Evolutionary conservation across 2,797 vertebrate species (phyloP).

Genomic region (Epinephelus awoara): DNA sequence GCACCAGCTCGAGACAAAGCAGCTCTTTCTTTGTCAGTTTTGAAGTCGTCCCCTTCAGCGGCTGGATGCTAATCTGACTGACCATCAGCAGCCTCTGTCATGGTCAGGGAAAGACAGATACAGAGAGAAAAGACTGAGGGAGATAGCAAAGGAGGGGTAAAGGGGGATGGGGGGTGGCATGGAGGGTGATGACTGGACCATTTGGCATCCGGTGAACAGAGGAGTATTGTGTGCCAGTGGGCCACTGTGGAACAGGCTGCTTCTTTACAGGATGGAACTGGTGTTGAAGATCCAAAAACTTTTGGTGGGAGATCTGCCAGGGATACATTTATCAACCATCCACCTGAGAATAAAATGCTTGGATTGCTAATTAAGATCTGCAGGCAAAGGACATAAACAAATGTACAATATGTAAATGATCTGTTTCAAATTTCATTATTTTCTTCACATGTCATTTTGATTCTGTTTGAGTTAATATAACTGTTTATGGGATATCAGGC

Average conservation of each 20-base stretch:
- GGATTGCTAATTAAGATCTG: neutral
- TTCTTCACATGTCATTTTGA: neutral
- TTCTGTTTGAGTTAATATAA: neutral
- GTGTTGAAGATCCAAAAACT: constrained; percentile 16
- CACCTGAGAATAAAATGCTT: constrained; percentile 13
- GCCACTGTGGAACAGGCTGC: constrained; percentile 39
- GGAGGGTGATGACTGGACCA: constrained; percentile 67
- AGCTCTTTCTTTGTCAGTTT: constrained; percentile 65
- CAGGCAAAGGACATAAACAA: neutral
- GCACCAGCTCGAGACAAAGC: constrained; percentile 63
- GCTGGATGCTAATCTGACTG: constrained; percentile 65
- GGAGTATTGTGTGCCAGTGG: constrained; percentile 72
- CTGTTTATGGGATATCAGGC: neutral
- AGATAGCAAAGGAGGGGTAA: constrained; percentile 41
- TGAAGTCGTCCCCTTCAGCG: constrained; percentile 53
- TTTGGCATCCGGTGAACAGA: constrained; percentile 73
- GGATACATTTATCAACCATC: neutral
- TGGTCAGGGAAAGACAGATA: constrained; percentile 50
- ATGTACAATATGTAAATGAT: neutral
- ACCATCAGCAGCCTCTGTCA: constrained; percentile 70
- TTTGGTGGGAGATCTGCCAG: constrained; percentile 9
- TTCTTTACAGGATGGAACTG: constrained; percentile 40
- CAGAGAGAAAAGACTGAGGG: constrained; percentile 53
- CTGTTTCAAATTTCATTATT: neutral
- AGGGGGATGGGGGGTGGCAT: constrained; percentile 31